Conservation (phyloP, 2,888 invertebrate species). For the Isotomurus palustris region DNA sequence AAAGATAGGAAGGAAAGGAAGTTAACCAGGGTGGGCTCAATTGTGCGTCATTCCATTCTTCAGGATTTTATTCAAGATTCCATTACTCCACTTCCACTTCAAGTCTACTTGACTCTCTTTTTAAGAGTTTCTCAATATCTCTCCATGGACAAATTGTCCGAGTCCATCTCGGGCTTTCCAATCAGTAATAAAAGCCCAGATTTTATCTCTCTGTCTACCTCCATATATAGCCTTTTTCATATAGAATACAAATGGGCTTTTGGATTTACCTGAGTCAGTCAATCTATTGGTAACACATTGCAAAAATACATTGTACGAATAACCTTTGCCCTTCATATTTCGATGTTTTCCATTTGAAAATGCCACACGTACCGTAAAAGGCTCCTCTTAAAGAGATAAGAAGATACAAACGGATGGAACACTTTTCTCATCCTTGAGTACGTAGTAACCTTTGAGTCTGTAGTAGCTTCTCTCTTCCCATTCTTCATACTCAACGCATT, state of each 20-base stretch:
- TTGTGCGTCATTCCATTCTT: constrained; percentile 10
- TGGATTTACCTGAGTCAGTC: no score
- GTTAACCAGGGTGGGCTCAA: background rate
- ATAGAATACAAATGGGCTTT: background rate
- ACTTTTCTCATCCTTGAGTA: no score
- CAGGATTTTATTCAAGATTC: constrained; percentile 12
- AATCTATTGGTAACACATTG: no score
- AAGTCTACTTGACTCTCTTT: constrained; percentile 9
- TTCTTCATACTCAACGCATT: no score
- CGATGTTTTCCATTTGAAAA: no score
- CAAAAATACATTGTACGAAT: no score
- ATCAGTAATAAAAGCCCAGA: constrained; percentile 8
- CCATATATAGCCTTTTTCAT: background rate
- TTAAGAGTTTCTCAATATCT: constrained; percentile 1
- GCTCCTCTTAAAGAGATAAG: no score
- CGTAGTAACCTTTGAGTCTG: no score
- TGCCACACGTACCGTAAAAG: no score
- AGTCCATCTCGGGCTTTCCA: constrained; percentile 5
- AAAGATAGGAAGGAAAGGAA: background rate
- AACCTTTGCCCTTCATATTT: no score
- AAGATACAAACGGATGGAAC: no score
- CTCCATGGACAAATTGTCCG: constrained; percentile 8
- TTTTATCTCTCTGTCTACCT: constrained; percentile 5
- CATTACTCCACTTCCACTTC: constrained; percentile 12
- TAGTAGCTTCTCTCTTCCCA: no score